Evolutionary conservation across 2,113 vertebrate species (phyloP).

Genomic region (Corvus hawaiiensis): DNA sequence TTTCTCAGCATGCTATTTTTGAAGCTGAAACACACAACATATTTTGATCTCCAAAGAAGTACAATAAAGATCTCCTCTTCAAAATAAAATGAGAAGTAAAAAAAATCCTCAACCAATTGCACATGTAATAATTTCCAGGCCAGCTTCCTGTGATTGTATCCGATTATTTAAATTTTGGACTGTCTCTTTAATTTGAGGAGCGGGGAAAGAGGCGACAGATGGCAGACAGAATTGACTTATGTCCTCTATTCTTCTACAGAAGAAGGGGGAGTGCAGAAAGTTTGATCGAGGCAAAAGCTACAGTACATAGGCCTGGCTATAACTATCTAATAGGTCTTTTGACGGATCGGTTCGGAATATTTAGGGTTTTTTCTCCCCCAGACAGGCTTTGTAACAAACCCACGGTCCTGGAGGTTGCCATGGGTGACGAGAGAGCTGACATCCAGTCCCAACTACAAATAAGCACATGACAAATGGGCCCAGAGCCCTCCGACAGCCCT

Average conservation of each 20-base stretch:
- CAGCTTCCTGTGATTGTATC: constrained; percentile 52
- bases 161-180: constrained; percentile 70
- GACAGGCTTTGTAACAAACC: constrained; percentile 73
- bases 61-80: constrained; percentile 34
- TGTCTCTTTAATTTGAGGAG: constrained; percentile 79
- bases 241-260: constrained; percentile 80
- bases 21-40: constrained; percentile 29
- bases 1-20: constrained; percentile 56
- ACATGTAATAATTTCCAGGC: constrained; percentile 53
- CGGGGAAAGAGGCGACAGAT: constrained; percentile 80
- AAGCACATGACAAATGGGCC: constrained; percentile 87
- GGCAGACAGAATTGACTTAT: constrained; percentile 86
- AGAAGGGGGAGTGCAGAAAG: constrained; percentile 76
- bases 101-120: neutral
- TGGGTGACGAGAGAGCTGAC: constrained; percentile 78
- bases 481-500: constrained; percentile 77
- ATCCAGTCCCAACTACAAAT: constrained; percentile 80
- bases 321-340: constrained; percentile 76
- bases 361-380: constrained; percentile 58
- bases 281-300: constrained; percentile 76
- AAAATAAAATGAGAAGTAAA: constrained; percentile 13
- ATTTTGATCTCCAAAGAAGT: constrained; percentile 42
- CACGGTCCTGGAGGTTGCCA: constrained; percentile 75
- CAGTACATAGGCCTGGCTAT: constrained; percentile 61
- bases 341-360: constrained; percentile 67